These are phyloP conservation scores for Platycercus adscitus DNA, from an alignment of 2,113 vertebrate genomes.

Conservation along the genomic window DNA sequence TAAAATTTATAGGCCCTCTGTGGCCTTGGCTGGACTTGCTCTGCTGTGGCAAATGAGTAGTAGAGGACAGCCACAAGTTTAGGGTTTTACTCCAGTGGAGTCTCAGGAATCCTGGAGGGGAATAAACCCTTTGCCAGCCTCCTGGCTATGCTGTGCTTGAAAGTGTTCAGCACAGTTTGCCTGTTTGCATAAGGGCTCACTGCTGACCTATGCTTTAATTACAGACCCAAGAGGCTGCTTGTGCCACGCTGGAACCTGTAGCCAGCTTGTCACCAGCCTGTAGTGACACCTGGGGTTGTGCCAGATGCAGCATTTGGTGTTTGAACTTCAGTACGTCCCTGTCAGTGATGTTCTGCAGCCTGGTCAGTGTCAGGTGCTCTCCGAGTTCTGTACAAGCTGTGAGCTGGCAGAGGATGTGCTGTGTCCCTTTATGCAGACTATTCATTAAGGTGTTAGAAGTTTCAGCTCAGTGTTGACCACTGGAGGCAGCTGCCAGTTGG, in stretches of 20 bases:
- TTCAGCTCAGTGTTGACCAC: neutral
- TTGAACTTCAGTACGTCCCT: neutral
- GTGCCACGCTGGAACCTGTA: neutral
- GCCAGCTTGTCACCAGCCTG: neutral
- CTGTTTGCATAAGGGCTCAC: neutral
- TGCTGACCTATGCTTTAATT: neutral
- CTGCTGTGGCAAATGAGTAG: neutral
- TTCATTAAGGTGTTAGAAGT: neutral
- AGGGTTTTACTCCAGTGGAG: neutral
- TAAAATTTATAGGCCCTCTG: neutral
- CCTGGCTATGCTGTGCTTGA: neutral
- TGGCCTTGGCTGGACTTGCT: neutral
- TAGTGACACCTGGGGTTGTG: neutral
- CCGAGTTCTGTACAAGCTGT: neutral
- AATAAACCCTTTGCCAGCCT: neutral
- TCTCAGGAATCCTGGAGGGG: neutral
- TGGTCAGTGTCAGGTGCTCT: neutral
- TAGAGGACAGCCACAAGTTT: neutral
- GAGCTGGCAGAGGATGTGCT: neutral
- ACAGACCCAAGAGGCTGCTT: neutral
- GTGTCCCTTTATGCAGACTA: neutral
- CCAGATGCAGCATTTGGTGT: neutral
- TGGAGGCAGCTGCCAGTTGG: neutral
- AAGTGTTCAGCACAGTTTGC: neutral
- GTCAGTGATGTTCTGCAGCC: neutral